Base-by-base conservation (phyloP, 2,113 vertebrate genomes). In the Sphaerodactylus townsendi region DNA sequence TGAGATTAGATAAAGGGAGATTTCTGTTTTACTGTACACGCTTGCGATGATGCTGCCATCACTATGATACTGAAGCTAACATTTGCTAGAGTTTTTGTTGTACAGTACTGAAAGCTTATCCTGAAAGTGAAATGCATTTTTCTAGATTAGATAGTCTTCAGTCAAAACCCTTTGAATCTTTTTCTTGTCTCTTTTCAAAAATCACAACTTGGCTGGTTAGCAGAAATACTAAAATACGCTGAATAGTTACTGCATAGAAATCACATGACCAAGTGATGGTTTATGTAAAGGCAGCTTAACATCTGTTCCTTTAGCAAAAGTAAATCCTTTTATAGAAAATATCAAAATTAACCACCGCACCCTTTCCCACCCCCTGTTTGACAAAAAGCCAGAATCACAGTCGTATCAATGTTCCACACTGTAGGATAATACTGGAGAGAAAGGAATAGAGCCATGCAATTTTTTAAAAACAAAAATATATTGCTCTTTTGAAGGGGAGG, bases 401-500 rank as follows among this genome's bases (percentile, higher is more conserved):
- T 86, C 93, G 91, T 94, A 94, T 91, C 91, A 95, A 95, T 90
- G 90, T 94, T 93, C 93, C 92, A 91, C 91, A 93, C 93, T 92
- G 90, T 87, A 84, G 66, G 89, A 92, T 94, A 94, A 91, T 68
- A 91, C 83, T 92, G 80, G 85, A 75, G 83, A 90, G 90, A 91
- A 89, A 79, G 75, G n/a, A 68, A 37, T 33, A 62, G 59, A 92
- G 85, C 94, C 96, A 96, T 96, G 96, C 96, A 96, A 90, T 91
- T 23, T n/a, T 44, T 44, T 5, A 44, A 95, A 90, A 23, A 73
- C 81, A 59, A 75, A 82, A 93, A 89, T 79, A 74, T 90, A 92
- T 86, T 82, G 21, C 91, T 91, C 93, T 91, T 90, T 92, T 88
- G 13, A 86, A 92, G 91, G 90, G 91, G 91, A 90, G 91, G 88